Conservation (phyloP, 2,888 invertebrate species). For the Glaucopsyche alexis region DNA sequence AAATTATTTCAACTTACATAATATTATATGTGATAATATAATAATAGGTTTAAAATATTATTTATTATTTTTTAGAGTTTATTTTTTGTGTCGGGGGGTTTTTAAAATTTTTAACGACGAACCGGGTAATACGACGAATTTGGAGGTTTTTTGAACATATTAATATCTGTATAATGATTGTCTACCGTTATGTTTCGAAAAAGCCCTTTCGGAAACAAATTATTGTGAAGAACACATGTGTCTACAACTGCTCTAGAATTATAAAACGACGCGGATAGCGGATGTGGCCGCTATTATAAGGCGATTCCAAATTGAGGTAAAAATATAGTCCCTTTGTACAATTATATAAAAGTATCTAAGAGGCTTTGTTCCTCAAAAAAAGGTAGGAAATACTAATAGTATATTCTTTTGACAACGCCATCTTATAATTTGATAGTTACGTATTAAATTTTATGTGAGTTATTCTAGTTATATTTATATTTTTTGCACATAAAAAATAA, state of each 20-base stretch:
- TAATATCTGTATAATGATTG: constrained; percentile 8
- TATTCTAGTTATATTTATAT: not conserved
- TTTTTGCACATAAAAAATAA: not conserved
- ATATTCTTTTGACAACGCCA: no score
- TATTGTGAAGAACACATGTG: constrained; percentile 59
- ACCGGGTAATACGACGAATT: no score
- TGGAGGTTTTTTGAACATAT: no score
- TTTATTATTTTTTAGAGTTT: no score
- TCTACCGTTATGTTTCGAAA: constrained; percentile 39
- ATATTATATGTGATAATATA: no score
- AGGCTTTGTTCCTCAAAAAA: not conserved
- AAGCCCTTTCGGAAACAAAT: constrained; percentile 48
- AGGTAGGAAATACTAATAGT: not conserved
- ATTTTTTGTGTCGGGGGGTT: no score
- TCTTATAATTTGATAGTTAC: no score
- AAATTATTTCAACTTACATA: no score
- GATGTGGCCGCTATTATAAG: constrained; percentile 57
- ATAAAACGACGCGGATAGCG: no score
- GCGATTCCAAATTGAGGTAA: constrained; percentile 54
- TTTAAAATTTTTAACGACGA: no score
- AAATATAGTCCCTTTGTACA: constrained; percentile 41
- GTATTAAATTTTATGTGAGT: not conserved
- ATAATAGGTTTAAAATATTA: no score
- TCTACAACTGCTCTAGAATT: constrained; percentile 45
- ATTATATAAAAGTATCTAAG: not conserved